These are phyloP conservation scores for Coleophora flavipennella DNA, from an alignment of 2,888 invertebrate genomes.

Conservation along the genomic window DNA sequence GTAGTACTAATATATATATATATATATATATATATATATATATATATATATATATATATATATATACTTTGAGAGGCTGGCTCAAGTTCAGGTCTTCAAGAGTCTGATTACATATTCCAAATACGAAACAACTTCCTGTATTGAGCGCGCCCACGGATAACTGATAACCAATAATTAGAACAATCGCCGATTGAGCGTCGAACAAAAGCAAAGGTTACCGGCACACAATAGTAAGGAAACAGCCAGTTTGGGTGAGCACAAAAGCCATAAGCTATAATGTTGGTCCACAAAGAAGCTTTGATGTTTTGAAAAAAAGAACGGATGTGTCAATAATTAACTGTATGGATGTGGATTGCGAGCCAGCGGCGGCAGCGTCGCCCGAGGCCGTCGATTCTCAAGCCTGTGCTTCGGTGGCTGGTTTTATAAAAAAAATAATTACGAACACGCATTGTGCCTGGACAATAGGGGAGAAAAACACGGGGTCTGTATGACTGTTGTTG, in stretches of 20 bases:
- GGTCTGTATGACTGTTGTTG: constrained; percentile 43
- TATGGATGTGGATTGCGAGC: constrained; percentile 57
- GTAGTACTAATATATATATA: too few species aligned
- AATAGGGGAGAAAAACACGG: constrained; percentile 42
- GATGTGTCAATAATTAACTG: constrained; percentile 72
- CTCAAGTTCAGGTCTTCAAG: neutral
- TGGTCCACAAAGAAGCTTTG: constrained; percentile 46
- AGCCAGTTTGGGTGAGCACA: constrained; percentile 43
- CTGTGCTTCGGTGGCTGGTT: constrained; percentile 31
- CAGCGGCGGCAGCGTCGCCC: constrained; percentile 36
- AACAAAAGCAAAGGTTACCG: constrained; percentile 33
- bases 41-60: too few species aligned
- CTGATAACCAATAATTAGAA: constrained; percentile 44
- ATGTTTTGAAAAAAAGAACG: constrained; percentile 49
- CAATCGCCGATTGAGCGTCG: constrained; percentile 25
- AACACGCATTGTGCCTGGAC: constrained; percentile 48
- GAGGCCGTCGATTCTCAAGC: constrained; percentile 47
- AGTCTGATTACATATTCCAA: neutral
- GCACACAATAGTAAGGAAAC: constrained; percentile 60
- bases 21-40: too few species aligned
- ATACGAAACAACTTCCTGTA: neutral
- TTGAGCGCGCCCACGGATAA: constrained; percentile 15
- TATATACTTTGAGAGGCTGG: too few species aligned
- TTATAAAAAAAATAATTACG: constrained; percentile 47
- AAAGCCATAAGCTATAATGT: constrained; percentile 37